Percentiles rank a stretch among this genome's conserved stretches.
These are phyloP conservation scores for Diadromus collaris DNA, from an alignment of 2,888 invertebrate species.

Conservation along the genomic window DNA sequence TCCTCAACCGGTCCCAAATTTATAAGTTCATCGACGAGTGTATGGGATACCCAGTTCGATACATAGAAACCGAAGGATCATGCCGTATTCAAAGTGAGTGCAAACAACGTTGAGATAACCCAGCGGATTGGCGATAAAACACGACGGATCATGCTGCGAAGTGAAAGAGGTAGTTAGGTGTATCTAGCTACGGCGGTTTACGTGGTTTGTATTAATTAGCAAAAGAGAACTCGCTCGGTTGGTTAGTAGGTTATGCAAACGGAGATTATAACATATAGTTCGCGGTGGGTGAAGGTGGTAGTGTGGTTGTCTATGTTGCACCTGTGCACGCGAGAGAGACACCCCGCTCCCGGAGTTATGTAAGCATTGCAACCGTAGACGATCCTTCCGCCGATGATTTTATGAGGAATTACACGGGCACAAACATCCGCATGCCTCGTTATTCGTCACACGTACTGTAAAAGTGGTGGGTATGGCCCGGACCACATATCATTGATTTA, in stretches of 20 bases:
- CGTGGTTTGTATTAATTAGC: conserved; percentile 57
- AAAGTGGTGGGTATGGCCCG: too few relatives aligned
- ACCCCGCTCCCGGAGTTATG: neutral
- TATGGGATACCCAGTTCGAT: neutral
- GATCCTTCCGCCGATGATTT: conserved; percentile 1
- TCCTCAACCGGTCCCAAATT: conserved; percentile 65
- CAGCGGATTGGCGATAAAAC: neutral
- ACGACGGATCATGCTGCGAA: neutral
- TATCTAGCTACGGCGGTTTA: conserved; percentile 34
- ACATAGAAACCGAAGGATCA: neutral
- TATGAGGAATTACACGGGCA: neutral
- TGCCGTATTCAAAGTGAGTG: neutral
- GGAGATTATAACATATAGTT: conserved; percentile 16
- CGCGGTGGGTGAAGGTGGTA: conserved; percentile 18
- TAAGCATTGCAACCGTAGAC: neutral
- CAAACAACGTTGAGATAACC: neutral
- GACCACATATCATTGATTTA: neutral
- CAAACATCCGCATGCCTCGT: neutral
- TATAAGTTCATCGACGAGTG: neutral
- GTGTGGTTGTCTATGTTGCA: conserved; percentile 39
- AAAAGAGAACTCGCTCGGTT: conserved; percentile 53
- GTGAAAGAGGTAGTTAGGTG: conserved; percentile 14
- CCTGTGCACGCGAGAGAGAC: conserved; percentile 41
- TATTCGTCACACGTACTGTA: conserved; percentile 11
- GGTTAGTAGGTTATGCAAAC: conserved; percentile 60